phyloP scores from a whole-genome alignment of 2,113 vertebrate species.

The human region GRCh38 chr5:66827001-66827500 shows the following conservation, averaged over 20 bases:
- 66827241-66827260: not conserved
- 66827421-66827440: constrained; percentile 48
- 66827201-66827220: not conserved
- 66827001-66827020: not conserved
- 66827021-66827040: not conserved
- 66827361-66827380: not conserved
- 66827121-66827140: not conserved
- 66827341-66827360: not conserved
- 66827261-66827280: not conserved
- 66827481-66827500: constrained; percentile 76
- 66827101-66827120: not conserved
- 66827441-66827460: constrained; percentile 67
- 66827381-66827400: constrained; percentile 19
- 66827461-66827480: constrained; percentile 76
- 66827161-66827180: not conserved
- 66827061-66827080: not conserved
- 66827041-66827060: not conserved
- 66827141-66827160: not conserved
- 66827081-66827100: not conserved
- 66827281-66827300: not conserved
- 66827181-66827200: not conserved
- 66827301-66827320: constrained; percentile 43
- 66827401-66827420: constrained; percentile 52
- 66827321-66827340: not conserved
- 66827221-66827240: not conserved